Evolutionary conservation across 1,140 invertebrate species (phyloP).

Genomic region (Hormaphis cornu): DNA sequence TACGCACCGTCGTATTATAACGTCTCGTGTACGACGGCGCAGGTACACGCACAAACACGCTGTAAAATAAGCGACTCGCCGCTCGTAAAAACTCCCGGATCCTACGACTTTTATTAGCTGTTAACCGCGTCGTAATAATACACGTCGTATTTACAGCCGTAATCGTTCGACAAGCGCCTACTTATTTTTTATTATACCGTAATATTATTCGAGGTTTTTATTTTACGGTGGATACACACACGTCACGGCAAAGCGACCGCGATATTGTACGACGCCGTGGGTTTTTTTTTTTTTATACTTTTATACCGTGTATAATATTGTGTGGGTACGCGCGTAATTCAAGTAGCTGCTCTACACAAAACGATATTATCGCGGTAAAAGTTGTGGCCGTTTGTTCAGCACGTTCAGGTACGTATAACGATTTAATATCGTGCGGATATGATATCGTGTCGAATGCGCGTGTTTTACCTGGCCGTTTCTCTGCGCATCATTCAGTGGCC

Average conservation of each 20-base stretch:
- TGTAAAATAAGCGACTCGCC: not conserved
- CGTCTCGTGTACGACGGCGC: not conserved
- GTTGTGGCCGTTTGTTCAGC: no score
- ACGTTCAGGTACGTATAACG: no score
- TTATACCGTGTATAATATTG: no score
- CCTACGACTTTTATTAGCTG: conserved; percentile 29
- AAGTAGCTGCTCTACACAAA: no score
- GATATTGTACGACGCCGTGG: not conserved
- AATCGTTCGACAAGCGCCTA: conserved; percentile 17
- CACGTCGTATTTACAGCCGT: not conserved
- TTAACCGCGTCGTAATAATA: conserved; percentile 11
- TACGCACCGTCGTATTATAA: not conserved
- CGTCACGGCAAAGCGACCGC: not conserved
- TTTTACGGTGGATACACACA: not conserved
- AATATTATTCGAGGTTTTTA: not conserved
- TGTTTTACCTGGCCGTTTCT: no score
- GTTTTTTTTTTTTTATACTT: not conserved
- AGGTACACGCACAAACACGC: not conserved
- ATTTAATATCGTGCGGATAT: no score
- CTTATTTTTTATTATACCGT: not conserved
- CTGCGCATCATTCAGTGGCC: no score
- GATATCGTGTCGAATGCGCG: no score
- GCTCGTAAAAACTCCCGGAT: conserved; percentile 1
- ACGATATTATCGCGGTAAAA: no score
- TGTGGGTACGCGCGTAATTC: no score